A percentile compares a stretch with the other conserved stretches of the same genome.
These are phyloP conservation scores for Hormaphis cornu DNA, from an alignment of 1,140 invertebrate genomes.

Conservation along the genomic window DNA sequence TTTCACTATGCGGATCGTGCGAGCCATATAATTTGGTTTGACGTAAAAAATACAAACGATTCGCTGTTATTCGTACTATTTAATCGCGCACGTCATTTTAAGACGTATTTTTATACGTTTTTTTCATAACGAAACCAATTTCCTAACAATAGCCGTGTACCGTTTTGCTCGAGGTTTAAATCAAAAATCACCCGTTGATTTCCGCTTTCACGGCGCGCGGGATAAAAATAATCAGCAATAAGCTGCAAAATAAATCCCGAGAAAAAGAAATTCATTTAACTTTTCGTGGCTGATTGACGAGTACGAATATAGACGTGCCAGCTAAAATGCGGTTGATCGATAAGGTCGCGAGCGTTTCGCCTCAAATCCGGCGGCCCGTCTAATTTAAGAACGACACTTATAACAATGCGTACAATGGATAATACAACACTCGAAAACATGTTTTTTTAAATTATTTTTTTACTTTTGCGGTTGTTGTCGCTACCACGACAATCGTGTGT, in stretches of 20 bases:
- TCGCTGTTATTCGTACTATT: no score
- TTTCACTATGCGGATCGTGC: no score
- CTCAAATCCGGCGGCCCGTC: not conserved
- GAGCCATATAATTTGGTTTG: no score
- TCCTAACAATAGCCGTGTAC: no score
- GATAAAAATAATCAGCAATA: not conserved
- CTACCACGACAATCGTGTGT: no score
- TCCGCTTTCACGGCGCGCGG: not conserved
- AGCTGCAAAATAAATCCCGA: not conserved
- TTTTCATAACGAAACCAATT: no score
- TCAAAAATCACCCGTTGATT: no score
- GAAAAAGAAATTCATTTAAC: not conserved
- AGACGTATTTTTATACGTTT: no score
- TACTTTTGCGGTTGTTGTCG: not conserved
- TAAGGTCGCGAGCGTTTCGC: not conserved
- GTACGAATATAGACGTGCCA: slow-evolving; percentile 19
- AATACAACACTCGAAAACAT: not conserved
- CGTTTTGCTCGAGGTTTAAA: no score
- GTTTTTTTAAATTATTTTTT: not conserved
- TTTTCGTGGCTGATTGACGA: slow-evolving; percentile 19
- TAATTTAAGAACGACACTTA: slow-evolving; percentile 26
- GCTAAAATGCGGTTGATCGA: slow-evolving; percentile 11
- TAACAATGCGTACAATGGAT: not conserved
- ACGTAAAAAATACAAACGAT: no score
- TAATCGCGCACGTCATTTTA: no score